These are phyloP conservation scores for Vultur gryphus DNA, from an alignment of 2,797 vertebrate genomes.

Conservation along the genomic window DNA sequence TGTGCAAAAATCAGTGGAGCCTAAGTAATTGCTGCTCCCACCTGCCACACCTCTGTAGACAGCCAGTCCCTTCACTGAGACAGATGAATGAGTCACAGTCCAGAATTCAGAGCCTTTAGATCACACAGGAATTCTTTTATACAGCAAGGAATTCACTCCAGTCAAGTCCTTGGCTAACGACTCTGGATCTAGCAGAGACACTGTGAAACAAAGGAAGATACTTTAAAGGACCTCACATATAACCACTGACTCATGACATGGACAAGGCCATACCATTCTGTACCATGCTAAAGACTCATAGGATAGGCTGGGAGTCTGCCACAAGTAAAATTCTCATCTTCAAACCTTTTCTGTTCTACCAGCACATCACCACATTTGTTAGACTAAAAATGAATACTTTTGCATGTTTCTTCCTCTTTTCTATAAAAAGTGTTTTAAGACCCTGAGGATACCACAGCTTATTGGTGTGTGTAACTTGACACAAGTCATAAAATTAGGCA, in stretches of 20 bases:
- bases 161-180: neutral
- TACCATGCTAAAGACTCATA: neutral
- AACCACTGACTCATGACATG: neutral
- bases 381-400: neutral
- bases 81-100: neutral
- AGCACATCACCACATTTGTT: neutral
- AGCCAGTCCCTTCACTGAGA: neutral
- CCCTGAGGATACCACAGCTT: neutral
- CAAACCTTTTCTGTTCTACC: neutral
- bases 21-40: neutral
- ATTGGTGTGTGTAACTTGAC: neutral
- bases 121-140: neutral
- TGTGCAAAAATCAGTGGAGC: neutral
- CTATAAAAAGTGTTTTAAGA: neutral
- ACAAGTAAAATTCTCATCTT: neutral
- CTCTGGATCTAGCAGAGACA: neutral
- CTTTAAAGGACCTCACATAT: neutral
- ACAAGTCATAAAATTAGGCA: neutral
- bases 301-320: neutral
- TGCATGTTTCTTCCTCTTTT: neutral
- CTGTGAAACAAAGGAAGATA: neutral
- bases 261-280: neutral
- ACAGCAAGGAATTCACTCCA: neutral
- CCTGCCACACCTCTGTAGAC: neutral
- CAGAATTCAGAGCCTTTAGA: neutral